Evolutionary conservation across 1,140 invertebrate genomes (phyloP).

Genomic region (Papilio machaon): DNA sequence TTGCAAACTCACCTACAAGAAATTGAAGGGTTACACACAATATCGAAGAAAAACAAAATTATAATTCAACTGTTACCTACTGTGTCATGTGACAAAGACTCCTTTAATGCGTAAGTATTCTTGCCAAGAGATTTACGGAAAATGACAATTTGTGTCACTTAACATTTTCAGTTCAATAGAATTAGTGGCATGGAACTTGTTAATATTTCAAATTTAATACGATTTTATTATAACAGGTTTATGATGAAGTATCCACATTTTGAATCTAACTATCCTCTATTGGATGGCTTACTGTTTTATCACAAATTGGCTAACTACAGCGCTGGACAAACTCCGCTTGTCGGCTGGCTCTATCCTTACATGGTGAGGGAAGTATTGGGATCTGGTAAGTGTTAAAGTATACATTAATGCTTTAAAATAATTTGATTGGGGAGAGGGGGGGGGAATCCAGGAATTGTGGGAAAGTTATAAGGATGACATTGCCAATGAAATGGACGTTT

Average conservation of each 20-base stretch:
- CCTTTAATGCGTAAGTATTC: slow-evolving; percentile 64
- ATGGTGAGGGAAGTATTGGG: slow-evolving; percentile 92
- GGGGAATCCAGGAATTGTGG: not conserved
- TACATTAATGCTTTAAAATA: not conserved
- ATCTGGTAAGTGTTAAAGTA: slow-evolving; percentile 53
- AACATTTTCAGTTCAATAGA: too few species aligned
- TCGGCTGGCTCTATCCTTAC: slow-evolving; percentile 93
- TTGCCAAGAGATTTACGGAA: slow-evolving; percentile 25
- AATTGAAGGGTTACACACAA: slow-evolving; percentile 71
- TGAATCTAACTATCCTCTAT: slow-evolving; percentile 58
- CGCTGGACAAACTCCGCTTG: slow-evolving; percentile 90
- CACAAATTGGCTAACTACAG: slow-evolving; percentile 90
- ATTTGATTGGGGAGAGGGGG: too few species aligned
- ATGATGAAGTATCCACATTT: slow-evolving; percentile 66
- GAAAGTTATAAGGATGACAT: too few species aligned
- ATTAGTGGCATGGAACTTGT: too few species aligned
- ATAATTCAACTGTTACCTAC: slow-evolving; percentile 65
- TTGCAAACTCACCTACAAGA: slow-evolving; percentile 86
- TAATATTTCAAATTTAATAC: not conserved
- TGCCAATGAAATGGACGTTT: too few species aligned
- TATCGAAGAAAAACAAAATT: slow-evolving; percentile 79
- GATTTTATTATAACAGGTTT: slow-evolving; percentile 55
- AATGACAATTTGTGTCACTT: not conserved
- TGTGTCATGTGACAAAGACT: slow-evolving; percentile 57
- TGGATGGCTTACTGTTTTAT: slow-evolving; percentile 93